Percentiles rank a stretch among this genome's conserved stretches.
Evolutionary conservation across 2,888 invertebrate species (phyloP).

Genomic region (Tenthredo livida): DNA sequence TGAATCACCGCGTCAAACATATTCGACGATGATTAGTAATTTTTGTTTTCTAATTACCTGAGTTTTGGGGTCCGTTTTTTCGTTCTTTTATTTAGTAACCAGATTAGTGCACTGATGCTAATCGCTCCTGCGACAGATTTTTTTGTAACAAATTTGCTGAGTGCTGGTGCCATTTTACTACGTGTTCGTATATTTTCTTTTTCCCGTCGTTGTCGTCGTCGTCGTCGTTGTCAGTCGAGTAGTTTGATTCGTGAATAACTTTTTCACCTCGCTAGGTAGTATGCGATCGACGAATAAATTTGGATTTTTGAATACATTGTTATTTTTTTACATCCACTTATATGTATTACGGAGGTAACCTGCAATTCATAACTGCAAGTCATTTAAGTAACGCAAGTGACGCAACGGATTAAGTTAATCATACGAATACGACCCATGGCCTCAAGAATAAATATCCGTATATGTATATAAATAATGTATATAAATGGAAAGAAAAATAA

Average conservation of each 20-base stretch:
- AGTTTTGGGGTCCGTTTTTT: conserved; percentile 61
- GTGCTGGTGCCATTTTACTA: conserved; percentile 86
- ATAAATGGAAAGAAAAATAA: neutral
- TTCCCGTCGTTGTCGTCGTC: no score
- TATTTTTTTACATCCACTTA: neutral
- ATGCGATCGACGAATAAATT: neutral
- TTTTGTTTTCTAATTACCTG: conserved; percentile 56
- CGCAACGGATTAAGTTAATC: conserved; percentile 28
- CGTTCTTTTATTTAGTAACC: conserved; percentile 71
- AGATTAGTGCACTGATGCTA: conserved; percentile 79
- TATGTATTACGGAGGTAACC: neutral
- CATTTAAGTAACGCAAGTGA: conserved; percentile 5
- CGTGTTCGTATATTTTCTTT: neutral
- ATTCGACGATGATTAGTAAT: conserved; percentile 17
- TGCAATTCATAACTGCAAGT: conserved; percentile 32
- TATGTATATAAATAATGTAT: neutral
- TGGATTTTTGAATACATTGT: conserved; percentile 45
- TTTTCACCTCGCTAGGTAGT: neutral
- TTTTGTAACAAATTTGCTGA: conserved; percentile 87
- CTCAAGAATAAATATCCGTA: conserved; percentile 1
- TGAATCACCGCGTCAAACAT: conserved; percentile 50
- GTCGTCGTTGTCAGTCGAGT: no score
- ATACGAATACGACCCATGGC: neutral
- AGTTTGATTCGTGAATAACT: neutral
- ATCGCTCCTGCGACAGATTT: conserved; percentile 84